Conservation (phyloP, 2,797 vertebrate genomes). For the Epinephelus malabaricus region DNA sequence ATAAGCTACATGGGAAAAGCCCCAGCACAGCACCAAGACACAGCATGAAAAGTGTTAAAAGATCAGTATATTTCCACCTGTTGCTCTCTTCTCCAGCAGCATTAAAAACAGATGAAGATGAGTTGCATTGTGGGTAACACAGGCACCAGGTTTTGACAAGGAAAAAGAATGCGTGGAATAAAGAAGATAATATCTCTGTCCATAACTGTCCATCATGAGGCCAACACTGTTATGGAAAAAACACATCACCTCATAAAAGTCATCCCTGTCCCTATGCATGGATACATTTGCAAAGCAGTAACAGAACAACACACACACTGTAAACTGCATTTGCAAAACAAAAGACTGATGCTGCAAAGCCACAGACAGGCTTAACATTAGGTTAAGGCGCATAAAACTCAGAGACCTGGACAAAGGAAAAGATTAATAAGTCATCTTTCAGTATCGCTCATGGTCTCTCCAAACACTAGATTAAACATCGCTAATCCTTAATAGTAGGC, state of each 20-base stretch:
- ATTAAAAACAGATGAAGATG: not conserved
- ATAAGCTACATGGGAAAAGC: not conserved
- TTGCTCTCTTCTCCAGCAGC: not conserved
- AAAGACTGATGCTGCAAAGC: not conserved
- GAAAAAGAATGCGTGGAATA: not conserved
- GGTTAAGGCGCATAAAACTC: not conserved
- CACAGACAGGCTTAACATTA: not conserved
- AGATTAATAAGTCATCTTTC: slow-evolving; percentile 15
- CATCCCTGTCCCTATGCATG: too few species aligned
- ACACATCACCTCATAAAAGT: not conserved
- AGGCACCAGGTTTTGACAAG: not conserved
- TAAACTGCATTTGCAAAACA: not conserved
- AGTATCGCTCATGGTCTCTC: not conserved
- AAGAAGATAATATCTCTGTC: not conserved
- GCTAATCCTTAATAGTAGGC: slow-evolving; percentile 22
- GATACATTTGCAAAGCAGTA: not conserved
- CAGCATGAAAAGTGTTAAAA: not conserved
- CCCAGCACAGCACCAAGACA: not conserved
- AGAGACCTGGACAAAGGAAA: not conserved
- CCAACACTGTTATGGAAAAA: not conserved
- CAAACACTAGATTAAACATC: slow-evolving; percentile 22
- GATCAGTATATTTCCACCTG: not conserved
- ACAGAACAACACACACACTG: not conserved
- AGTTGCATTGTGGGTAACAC: not conserved
- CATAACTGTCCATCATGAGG: not conserved